Evolutionary conservation across 1,140 invertebrate species (phyloP), one percentile per base, ranked within the genome.

Genomic region (Mylabris phalerata): DNA sequence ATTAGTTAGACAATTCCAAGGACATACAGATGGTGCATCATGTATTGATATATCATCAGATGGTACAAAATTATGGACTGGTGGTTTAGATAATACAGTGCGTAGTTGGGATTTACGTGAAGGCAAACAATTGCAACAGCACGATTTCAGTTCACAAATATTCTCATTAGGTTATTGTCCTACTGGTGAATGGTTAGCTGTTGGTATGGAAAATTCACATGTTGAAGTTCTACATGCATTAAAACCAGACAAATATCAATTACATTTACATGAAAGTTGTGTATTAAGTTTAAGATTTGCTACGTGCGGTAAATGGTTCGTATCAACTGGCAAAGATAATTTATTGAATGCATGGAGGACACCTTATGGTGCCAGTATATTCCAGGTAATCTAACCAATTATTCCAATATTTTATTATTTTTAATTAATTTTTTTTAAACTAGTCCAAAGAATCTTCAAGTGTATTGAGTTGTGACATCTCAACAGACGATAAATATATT

Each of bases 291-390:
- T 99, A 58, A 88, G 94, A 70, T 99, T 98, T 80, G 95, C 97
- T 26, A 86, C 92, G 13, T 93, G 90, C 75, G 96, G 96, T 65
- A 98, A 99, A 78, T 99, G 96, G 95, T 99, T 99, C 76, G 93
- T 98, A 47, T 96, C 93, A 27, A 99, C 97, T 4, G 97, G 97
- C 56, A 99, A 99, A 78, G 97, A 99, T 73, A 98, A 98, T 79
- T 80, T 98, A 63, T 82, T 99, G 41, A 98, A 98, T 77, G 94
- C 94, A 27, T 99, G 96, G 96, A 83, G 95, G 71, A 98, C 96
- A 67, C 97, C 97, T 4, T 98, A 98, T 72, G 97, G 97, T 57
- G 94, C 94, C 57, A 95, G 92, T 67, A 97, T 99, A 80, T 98
- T 99, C 82, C 94, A 98, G 86, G 94, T 97, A 73, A 61, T 50